A percentile compares a stretch with the other conserved stretches of the same genome.
Evolutionary conservation across 2,888 invertebrate species (phyloP).

Genomic region (Erynnis tages): DNA sequence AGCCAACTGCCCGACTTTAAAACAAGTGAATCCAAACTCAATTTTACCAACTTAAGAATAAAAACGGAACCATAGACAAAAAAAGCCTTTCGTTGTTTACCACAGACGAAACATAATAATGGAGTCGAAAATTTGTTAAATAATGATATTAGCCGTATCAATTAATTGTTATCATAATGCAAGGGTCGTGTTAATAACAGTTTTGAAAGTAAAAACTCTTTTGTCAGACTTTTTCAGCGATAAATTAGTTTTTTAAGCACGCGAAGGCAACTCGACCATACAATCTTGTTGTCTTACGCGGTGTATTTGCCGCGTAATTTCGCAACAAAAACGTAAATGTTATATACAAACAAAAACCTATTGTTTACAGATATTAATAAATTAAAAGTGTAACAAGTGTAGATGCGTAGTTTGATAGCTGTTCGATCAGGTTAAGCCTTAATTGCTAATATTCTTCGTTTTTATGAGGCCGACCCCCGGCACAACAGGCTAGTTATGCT

Average conservation of each 20-base stretch:
- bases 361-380: constrained; percentile 17
- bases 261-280: constrained; percentile 23
- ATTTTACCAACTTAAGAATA: background rate
- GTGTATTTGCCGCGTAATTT: constrained; percentile 10
- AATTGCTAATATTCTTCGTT: constrained; percentile 1
- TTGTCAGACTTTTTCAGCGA: constrained; percentile 13
- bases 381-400: constrained; percentile 10
- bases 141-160: background rate
- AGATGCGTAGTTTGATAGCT: constrained; percentile 15
- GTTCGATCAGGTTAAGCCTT: constrained; percentile 1
- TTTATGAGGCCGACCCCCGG: no score
- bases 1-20: constrained; percentile 32
- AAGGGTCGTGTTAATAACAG: constrained; percentile 5
- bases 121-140: no score
- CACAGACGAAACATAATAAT: no score
- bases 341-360: constrained; percentile 13
- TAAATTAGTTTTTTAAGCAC: constrained; percentile 18
- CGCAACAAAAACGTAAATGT: constrained; percentile 7
- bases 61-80: background rate
- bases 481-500: no score
- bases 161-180: background rate
- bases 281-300: constrained; percentile 17
- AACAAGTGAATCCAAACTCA: background rate
- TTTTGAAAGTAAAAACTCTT: constrained; percentile 18
- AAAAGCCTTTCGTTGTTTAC: no score